These are phyloP conservation scores for Drosophila lacertosa DNA, from an alignment of 1,140 invertebrate species.

Conservation along the genomic window DNA sequence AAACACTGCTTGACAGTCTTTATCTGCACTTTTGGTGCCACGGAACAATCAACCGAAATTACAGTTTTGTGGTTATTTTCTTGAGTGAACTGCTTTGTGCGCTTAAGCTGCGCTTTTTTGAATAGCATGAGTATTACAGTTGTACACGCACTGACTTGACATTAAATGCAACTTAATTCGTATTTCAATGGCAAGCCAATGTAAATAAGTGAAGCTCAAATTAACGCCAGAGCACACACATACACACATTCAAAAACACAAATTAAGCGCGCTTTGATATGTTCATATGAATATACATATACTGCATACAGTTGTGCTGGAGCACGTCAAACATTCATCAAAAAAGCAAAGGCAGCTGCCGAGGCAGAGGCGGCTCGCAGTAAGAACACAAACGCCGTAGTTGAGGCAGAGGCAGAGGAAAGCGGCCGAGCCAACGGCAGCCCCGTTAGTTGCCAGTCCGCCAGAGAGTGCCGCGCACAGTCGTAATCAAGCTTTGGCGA, in stretches of 20 bases:
- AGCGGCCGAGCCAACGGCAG: slow-evolving; percentile 8
- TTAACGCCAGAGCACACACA: slow-evolving; percentile 49
- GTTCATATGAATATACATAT: slow-evolving; percentile 4
- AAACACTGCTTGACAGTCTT: too few relatives aligned
- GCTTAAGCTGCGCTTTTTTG: background rate
- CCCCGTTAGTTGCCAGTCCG: slow-evolving; percentile 25
- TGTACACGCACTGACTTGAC: background rate
- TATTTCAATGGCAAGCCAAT: slow-evolving; percentile 67
- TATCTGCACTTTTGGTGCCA: too few relatives aligned
- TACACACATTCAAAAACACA: background rate
- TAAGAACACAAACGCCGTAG: slow-evolving; percentile 31
- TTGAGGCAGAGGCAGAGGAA: slow-evolving; percentile 22
- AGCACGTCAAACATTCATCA: slow-evolving; percentile 16
- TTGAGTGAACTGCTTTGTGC: background rate
- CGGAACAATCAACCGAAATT: too few relatives aligned
- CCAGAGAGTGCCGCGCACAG: slow-evolving; percentile 53
- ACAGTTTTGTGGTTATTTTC: slow-evolving; percentile 16
- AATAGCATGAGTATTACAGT: slow-evolving; percentile 3
- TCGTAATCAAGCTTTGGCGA: slow-evolving; percentile 66
- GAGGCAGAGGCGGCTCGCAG: background rate
- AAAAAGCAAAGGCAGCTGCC: slow-evolving; percentile 3
- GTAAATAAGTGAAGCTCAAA: slow-evolving; percentile 60
- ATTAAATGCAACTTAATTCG: slow-evolving; percentile 60
- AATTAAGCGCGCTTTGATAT: slow-evolving; percentile 26
- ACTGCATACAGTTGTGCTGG: background rate